phyloP scores from a whole-genome alignment of 2,888 invertebrate genomes.

The Heliconius charithonia region DNA sequence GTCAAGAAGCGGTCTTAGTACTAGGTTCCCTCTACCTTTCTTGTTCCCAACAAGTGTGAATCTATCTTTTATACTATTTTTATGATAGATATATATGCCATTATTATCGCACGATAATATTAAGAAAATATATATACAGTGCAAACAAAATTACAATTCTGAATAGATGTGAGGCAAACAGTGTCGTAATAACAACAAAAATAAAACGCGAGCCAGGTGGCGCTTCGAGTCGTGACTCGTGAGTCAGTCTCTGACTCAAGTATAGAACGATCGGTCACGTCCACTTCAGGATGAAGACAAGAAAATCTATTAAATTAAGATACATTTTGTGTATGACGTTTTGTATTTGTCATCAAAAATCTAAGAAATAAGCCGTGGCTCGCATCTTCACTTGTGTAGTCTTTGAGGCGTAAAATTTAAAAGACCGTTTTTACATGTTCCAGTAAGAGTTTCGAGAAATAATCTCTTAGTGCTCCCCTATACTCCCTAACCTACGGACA shows the following conservation, averaged over 20 bases:
- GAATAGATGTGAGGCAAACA: constrained; percentile 30
- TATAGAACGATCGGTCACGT: constrained; percentile 34
- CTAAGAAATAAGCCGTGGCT: neutral
- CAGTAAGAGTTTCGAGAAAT: no score
- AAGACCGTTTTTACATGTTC: no score
- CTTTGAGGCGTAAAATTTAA: no score
- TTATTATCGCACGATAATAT: neutral
- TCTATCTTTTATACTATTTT: neutral
- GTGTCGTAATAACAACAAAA: constrained; percentile 35
- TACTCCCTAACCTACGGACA: no score
- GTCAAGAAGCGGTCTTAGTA: neutral
- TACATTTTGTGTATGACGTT: constrained; percentile 10
- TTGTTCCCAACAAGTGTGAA: neutral
- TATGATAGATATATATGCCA: neutral
- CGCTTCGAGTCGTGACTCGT: constrained; percentile 36
- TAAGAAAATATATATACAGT: neutral
- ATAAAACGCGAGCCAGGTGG: constrained; percentile 35
- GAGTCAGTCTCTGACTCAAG: constrained; percentile 35
- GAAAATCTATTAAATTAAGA: neutral
- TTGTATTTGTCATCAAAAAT: neutral
- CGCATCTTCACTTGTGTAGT: no score
- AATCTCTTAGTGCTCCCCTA: no score
- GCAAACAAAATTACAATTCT: constrained; percentile 9
- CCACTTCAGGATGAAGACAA: constrained; percentile 22
- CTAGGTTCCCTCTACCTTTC: neutral